Percentiles rank a stretch among this genome's conserved stretches.
Evolutionary conservation across 2,113 vertebrate genomes (phyloP).

Genomic region (Otolemur garnettii): DNA sequence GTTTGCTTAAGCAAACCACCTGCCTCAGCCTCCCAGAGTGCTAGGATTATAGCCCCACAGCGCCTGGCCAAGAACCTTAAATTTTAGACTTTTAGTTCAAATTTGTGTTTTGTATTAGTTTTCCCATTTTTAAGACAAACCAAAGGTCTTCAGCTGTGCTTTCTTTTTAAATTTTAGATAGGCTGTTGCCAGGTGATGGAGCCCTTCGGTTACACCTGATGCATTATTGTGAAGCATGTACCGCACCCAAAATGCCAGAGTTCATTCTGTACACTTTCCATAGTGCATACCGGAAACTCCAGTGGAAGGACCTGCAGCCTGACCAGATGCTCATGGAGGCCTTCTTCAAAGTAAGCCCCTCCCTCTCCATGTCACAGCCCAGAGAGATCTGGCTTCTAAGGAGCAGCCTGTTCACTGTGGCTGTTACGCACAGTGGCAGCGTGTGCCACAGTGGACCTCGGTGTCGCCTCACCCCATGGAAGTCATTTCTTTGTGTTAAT

Average conservation of each 20-base stretch:
- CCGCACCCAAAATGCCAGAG: constrained; percentile 94
- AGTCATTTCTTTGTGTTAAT: background rate
- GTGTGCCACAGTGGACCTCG: background rate
- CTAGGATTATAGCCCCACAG: too few species aligned
- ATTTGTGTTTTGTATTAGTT: constrained; percentile 26
- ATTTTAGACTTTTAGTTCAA: constrained; percentile 35
- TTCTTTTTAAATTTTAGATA: constrained; percentile 89
- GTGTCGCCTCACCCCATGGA: background rate
- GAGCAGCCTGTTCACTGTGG: background rate
- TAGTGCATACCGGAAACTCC: constrained; percentile 90
- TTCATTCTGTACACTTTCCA: constrained; percentile 96
- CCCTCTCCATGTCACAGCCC: rapidly evolving
- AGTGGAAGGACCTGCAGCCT: constrained; percentile 94
- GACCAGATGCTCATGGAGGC: constrained; percentile 96
- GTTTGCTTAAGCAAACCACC: too few species aligned
- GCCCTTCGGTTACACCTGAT: constrained; percentile 94
- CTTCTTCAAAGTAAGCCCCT: constrained; percentile 93
- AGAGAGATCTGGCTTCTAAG: background rate
- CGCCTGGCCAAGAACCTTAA: background rate
- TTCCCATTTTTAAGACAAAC: background rate
- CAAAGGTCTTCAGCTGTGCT: background rate
- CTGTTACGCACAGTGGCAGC: background rate
- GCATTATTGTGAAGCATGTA: constrained; percentile 95
- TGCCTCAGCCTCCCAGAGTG: too few species aligned
- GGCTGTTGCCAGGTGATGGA: constrained; percentile 93